phyloP scores from a whole-genome alignment of 2,797 vertebrate genomes.

The Enteromius paludinosus region DNA sequence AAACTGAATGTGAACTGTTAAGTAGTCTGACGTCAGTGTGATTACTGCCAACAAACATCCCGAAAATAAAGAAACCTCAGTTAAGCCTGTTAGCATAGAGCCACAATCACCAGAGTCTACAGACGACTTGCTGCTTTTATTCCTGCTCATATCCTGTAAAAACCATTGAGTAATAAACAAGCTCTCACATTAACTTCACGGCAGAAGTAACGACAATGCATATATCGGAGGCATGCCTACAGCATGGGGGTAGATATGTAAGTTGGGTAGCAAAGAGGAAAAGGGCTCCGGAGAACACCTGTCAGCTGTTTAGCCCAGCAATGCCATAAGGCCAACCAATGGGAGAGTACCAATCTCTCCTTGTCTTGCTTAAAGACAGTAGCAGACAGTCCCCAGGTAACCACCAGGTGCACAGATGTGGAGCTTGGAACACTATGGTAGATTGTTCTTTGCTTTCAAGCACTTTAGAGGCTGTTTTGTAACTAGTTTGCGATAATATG shows the following conservation, averaged over 20 bases:
- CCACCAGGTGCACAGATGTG: constrained; percentile 69
- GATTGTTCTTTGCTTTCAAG: background rate
- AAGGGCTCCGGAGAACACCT: constrained; percentile 77
- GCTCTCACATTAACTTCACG: constrained; percentile 27
- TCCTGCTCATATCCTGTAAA: constrained; percentile 26
- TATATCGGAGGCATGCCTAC: constrained; percentile 28
- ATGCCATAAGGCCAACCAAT: constrained; percentile 68
- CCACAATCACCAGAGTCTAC: background rate
- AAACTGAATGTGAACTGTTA: constrained; percentile 52
- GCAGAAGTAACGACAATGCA: constrained; percentile 26
- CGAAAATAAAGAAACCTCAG: constrained; percentile 31
- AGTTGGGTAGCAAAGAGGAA: constrained; percentile 50
- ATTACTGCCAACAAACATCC: constrained; percentile 43
- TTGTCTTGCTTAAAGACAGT: constrained; percentile 58
- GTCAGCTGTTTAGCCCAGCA: constrained; percentile 71
- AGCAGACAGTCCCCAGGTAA: constrained; percentile 63
- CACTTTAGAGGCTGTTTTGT: background rate
- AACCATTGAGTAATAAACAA: constrained; percentile 39
- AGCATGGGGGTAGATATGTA: constrained; percentile 8
- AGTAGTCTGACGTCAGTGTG: constrained; percentile 47
- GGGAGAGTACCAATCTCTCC: constrained; percentile 50
- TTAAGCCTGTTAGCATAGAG: constrained; percentile 6
- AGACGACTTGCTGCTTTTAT: constrained; percentile 39
- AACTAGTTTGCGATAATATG: constrained; percentile 2
- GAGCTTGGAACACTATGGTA: constrained; percentile 17